Percentiles rank a stretch among this genome's conserved stretches.
Evolutionary conservation across 2,888 invertebrate genomes (phyloP).

Genomic region (Sarcophaga caerulescens): DNA sequence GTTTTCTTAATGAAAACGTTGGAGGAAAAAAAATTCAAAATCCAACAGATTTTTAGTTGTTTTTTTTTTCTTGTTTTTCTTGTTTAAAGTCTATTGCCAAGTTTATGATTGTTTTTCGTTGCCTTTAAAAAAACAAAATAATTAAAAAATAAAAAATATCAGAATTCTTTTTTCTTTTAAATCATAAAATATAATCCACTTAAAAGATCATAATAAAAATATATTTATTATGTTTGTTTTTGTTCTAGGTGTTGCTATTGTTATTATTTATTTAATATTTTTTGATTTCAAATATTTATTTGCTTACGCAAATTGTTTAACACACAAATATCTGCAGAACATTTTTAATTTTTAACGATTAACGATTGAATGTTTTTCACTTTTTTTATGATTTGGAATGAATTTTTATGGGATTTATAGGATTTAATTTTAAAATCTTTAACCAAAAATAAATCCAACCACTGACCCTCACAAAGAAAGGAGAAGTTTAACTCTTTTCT

Average conservation of each 20-base stretch:
- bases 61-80: neutral
- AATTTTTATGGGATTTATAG: too few species aligned
- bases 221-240: conserved; percentile 4
- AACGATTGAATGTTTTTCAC: neutral
- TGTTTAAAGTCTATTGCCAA: conserved; percentile 29
- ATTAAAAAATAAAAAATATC: neutral
- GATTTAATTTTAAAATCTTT: too few species aligned
- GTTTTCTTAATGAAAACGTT: too few species aligned
- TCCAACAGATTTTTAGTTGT: neutral
- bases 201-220: conserved; percentile 21
- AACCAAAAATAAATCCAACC: too few species aligned
- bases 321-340: neutral
- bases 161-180: neutral
- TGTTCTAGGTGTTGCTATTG: too few species aligned
- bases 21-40: too few species aligned
- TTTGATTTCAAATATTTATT: conserved; percentile 13
- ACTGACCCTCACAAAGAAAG: too few species aligned
- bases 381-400: too few species aligned
- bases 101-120: neutral
- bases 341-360: neutral
- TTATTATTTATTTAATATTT: neutral
- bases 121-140: neutral
- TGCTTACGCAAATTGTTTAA: conserved; percentile 39
- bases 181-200: conserved; percentile 46
- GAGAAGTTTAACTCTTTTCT: too few species aligned